Conservation (phyloP, 2,888 invertebrate species). For the Poecilus cupreus region DNA sequence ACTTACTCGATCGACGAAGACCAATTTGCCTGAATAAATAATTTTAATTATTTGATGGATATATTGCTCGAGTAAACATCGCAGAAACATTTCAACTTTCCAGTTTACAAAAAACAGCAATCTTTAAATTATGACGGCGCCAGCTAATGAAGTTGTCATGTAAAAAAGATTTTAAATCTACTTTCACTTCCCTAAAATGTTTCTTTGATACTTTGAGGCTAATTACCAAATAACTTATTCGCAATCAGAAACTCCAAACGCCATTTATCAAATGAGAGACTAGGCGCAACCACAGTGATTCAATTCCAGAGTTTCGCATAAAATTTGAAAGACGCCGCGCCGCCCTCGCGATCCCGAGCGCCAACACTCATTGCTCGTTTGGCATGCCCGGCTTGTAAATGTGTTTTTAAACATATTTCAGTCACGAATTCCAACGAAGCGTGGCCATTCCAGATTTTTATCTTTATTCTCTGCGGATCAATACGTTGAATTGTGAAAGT, state of each 20-base stretch:
- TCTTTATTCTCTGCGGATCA: constrained; percentile 45
- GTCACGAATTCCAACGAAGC: constrained; percentile 38
- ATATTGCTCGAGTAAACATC: too few species aligned
- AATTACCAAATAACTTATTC: constrained; percentile 17
- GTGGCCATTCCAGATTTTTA: constrained; percentile 44
- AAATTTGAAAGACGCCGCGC: constrained; percentile 10
- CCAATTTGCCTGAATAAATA: too few species aligned
- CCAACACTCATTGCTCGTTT: constrained; percentile 36
- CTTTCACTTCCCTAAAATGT: not conserved
- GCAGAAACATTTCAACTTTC: too few species aligned
- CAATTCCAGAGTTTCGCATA: constrained; percentile 16
- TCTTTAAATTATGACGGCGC: too few species aligned
- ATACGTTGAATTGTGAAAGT: constrained; percentile 44
- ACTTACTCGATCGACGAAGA: too few species aligned
- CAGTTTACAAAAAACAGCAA: too few species aligned
- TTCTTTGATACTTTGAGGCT: not conserved
- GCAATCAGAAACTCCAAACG: not conserved
- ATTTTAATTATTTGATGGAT: too few species aligned
- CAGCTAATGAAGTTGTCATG: too few species aligned
- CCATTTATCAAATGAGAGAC: constrained; percentile 18
- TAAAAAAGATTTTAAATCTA: not conserved
- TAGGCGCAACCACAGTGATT: constrained; percentile 26
- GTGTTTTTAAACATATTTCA: constrained; percentile 48
- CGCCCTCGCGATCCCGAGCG: not conserved
- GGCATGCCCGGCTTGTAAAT: constrained; percentile 31